Evolutionary conservation across 2,113 vertebrate genomes (phyloP), one percentile per base, ranked within the genome.

Genomic region (Dolichallabes microphthalmus): DNA sequence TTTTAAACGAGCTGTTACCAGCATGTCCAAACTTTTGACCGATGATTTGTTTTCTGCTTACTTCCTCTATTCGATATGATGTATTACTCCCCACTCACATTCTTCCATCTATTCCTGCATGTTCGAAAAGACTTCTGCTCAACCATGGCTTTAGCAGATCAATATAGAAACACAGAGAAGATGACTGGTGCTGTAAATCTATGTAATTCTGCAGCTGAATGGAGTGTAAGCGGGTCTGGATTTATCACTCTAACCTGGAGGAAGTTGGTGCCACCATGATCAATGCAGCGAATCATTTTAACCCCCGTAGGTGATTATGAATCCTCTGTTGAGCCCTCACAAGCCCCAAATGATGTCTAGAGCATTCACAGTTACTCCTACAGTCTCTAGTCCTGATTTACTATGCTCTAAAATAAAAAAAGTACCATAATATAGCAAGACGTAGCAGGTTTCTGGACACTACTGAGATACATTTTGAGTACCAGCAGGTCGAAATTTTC

Each of bases 141-240:
- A 39, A 64, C 35, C 60, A 19, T 27, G 79, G 39, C 50, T 52
- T 81, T 19, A 81, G 79, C 14, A 20, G 79, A 81, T 81, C 79
- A 27, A 81, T 81, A 64, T 27, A 6, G 60, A 63, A 52, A 81
- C 20, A 63, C 60, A 64, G 35, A 64, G 78, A 64, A 63, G 79
- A 64, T 45, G 79, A 64, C 60, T 19, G 14, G 25, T 52, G 79
- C 39, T 63, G 60, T 81, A 81, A 63, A 81, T 81, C 60, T 81
- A 1, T 80, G 20, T 50, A 80, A 80, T 80, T 64, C 58, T 45
- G 58, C 17, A 25, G 22, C 60, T 81, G 60, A 64, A 81, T 81
- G 5, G 60, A 81, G 79, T 11, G 35, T 6, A 64, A 50, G 14
- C 15, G 35, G 7, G 53, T 79, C 76, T 25, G 35, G 60, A 50